These are phyloP conservation scores for Theristicus caerulescens DNA, from an alignment of 2,113 vertebrate genomes.

Conservation along the genomic window DNA sequence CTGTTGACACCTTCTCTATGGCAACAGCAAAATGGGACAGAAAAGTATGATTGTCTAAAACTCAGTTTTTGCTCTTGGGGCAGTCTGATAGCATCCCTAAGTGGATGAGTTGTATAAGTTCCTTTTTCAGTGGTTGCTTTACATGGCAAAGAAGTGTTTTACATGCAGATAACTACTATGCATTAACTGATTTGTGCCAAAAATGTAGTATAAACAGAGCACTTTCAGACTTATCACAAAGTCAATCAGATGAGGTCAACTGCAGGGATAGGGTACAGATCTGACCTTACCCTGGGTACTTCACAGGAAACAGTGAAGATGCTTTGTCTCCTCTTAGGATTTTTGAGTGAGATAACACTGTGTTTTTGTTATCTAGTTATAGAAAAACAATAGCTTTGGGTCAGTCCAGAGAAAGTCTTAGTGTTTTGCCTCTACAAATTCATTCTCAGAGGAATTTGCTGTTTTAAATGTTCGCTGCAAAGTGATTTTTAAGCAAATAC, in stretches of 20 bases:
- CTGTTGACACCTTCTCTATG: neutral
- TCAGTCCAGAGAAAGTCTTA: neutral
- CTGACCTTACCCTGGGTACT: neutral
- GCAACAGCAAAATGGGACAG: neutral
- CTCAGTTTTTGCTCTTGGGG: neutral
- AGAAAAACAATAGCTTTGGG: neutral
- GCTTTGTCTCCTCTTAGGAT: neutral
- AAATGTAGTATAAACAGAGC: neutral
- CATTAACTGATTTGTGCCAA: neutral
- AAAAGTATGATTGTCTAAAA: neutral
- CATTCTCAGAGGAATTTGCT: neutral
- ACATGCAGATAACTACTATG: neutral
- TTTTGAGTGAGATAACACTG: neutral
- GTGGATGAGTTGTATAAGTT: neutral
- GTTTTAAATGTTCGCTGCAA: neutral
- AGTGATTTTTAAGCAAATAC: neutral
- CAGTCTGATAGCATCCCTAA: neutral
- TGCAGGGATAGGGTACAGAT: neutral
- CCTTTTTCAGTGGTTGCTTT: neutral
- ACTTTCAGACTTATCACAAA: neutral
- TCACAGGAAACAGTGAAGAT: neutral
- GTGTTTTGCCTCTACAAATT: neutral
- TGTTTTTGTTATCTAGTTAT: neutral
- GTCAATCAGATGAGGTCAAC: neutral
- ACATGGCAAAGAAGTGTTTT: neutral